These are phyloP conservation scores for Drosophila histrio DNA, from an alignment of 2,888 invertebrate species.

Conservation along the genomic window DNA sequence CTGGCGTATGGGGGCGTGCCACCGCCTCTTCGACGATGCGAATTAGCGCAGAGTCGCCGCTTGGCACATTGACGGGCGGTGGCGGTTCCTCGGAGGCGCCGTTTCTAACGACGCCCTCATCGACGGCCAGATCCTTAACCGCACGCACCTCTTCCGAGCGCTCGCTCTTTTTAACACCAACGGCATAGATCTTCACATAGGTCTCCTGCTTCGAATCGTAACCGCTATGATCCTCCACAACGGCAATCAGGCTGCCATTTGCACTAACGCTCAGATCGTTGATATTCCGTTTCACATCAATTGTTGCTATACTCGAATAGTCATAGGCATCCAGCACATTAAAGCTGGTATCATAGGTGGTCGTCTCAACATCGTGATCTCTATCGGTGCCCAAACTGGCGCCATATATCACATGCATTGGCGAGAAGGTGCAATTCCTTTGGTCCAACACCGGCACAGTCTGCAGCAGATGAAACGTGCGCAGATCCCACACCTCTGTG, in stretches of 20 bases:
- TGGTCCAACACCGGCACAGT: conserved; percentile 97
- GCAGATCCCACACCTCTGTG: conserved; percentile 98
- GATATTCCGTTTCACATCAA: conserved; percentile 96
- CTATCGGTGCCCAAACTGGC: conserved; percentile 90
- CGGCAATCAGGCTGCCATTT: conserved; percentile 93
- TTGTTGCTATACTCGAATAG: conserved; percentile 97
- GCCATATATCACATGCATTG: conserved; percentile 94
- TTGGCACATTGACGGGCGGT: conserved; percentile 43
- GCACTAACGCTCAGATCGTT: conserved; percentile 93
- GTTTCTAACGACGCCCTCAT: conserved; percentile 37
- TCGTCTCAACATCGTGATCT: conserved; percentile 88
- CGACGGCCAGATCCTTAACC: conserved; percentile 63
- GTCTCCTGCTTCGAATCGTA: conserved; percentile 95
- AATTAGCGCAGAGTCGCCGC: conserved; percentile 45
- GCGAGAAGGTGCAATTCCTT: conserved; percentile 93
- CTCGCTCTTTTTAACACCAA: conserved; percentile 93
- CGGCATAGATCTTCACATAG: conserved; percentile 95
- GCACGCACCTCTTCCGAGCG: conserved; percentile 92
- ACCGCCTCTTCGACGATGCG: conserved; percentile 47
- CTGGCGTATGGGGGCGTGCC: conserved; percentile 41
- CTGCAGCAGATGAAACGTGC: conserved; percentile 96
- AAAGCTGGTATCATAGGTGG: conserved; percentile 95
- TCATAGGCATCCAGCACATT: conserved; percentile 97
- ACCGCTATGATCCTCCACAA: conserved; percentile 95
- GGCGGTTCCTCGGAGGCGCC: conserved; percentile 37